Percentiles rank a stretch among this genome's conserved stretches.
phyloP scores from a whole-genome alignment of 2,888 invertebrate genomes.

The Philaethria dido region DNA sequence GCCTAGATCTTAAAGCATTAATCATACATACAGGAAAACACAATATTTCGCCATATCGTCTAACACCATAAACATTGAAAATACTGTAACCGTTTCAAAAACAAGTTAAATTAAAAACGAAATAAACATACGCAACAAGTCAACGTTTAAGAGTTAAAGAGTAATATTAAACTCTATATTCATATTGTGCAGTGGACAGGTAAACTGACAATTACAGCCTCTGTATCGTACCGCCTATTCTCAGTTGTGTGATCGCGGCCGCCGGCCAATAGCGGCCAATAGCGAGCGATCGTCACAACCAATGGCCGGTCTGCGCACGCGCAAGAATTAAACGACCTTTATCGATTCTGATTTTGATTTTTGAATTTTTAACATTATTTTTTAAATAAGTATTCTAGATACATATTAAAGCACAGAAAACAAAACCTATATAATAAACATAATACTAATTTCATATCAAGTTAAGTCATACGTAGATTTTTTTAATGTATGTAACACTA shows the following conservation, averaged over 20 bases:
- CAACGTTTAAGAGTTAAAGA: constrained; percentile 34
- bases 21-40: no score
- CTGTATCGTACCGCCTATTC: constrained; percentile 67
- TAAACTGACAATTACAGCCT: constrained; percentile 69
- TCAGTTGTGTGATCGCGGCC: constrained; percentile 74
- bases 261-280: constrained; percentile 77
- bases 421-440: no score
- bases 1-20: no score
- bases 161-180: constrained; percentile 63
- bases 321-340: constrained; percentile 70
- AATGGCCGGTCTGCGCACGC: constrained; percentile 68
- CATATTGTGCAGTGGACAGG: constrained; percentile 60
- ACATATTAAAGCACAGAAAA: neutral
- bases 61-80: no score
- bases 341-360: constrained; percentile 60
- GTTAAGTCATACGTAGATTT: no score
- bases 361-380: constrained; percentile 5
- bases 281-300: constrained; percentile 65
- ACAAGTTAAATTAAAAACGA: constrained; percentile 35
- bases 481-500: no score
- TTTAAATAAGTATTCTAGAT: neutral
- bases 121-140: constrained; percentile 37
- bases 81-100: constrained; percentile 7
- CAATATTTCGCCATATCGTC: no score
- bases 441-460: no score